Evolutionary conservation across 2,888 invertebrate species (phyloP).

Genomic region (Nomada flava): DNA sequence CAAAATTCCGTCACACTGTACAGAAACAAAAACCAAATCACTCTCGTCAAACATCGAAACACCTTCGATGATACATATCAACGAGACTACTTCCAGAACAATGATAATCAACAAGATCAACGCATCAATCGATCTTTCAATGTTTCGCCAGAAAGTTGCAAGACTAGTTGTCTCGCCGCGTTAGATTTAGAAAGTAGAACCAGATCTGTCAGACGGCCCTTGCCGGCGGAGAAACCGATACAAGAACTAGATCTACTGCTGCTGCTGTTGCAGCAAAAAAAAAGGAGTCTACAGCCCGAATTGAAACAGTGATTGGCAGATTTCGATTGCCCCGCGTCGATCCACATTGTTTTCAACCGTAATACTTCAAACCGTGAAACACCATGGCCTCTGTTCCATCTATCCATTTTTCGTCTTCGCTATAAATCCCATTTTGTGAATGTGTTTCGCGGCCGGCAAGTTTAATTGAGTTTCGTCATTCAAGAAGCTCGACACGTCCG

Average conservation of each 20-base stretch:
- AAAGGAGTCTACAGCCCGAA: constrained; percentile 48
- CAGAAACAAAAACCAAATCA: not conserved
- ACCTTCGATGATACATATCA: not conserved
- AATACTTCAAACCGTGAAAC: not conserved
- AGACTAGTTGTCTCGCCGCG: constrained; percentile 31
- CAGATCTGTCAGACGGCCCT: constrained; percentile 51
- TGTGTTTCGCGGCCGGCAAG: constrained; percentile 29
- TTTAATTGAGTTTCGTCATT: constrained; percentile 48
- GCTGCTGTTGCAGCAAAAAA: not conserved
- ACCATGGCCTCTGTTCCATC: not conserved
- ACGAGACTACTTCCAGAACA: no score
- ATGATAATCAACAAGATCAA: constrained; percentile 13
- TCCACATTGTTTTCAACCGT: constrained; percentile 5
- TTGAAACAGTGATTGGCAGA: constrained; percentile 47
- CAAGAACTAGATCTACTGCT: constrained; percentile 52
- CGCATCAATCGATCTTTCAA: not conserved
- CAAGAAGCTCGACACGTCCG: constrained; percentile 13
- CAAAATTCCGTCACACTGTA: not conserved
- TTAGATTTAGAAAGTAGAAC: constrained; percentile 66
- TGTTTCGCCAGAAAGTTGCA: constrained; percentile 38
- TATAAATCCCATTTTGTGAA: constrained; percentile 39
- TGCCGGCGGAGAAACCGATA: constrained; percentile 61
- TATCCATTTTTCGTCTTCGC: constrained; percentile 41
- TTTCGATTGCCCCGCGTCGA: constrained; percentile 14
- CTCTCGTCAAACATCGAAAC: no score